Conservation (phyloP, 2,113 vertebrate species). For the cattle (Bos taurus) region ARS-UCD2.0 NC_037343.1:72136001-72136500, state of each 20-base stretch:
- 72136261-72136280: neutral
- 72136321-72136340: neutral
- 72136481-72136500: neutral
- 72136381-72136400: neutral
- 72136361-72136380: neutral
- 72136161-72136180: neutral
- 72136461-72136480: neutral
- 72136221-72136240: neutral
- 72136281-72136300: neutral
- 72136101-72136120: neutral
- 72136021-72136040: neutral
- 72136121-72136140: neutral
- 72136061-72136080: neutral
- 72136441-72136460: neutral
- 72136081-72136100: neutral
- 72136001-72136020: constrained; percentile 1
- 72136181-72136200: neutral
- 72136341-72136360: neutral
- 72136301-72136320: neutral
- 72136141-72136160: neutral
- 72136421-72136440: neutral
- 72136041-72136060: neutral
- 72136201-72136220: neutral
- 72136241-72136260: neutral
- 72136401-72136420: neutral